phyloP scores from a whole-genome alignment of 2,113 vertebrate genomes.

The Muscicapa adusta region DNA sequence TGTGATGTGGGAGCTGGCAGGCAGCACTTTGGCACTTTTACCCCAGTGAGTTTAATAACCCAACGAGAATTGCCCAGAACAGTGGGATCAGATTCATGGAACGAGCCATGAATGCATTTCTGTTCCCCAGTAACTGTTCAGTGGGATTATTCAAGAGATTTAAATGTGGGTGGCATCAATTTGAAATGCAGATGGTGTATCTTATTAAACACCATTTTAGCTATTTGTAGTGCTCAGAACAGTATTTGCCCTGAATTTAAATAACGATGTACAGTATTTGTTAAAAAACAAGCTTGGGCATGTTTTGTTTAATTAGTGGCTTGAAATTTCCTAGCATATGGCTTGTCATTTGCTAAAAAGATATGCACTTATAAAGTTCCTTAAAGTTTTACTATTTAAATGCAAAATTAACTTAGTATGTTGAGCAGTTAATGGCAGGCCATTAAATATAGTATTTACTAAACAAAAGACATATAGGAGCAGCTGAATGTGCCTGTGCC shows the following conservation, averaged over 20 bases:
- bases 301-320: slow-evolving; percentile 72
- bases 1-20: slow-evolving; percentile 41
- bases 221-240: slow-evolving; percentile 32
- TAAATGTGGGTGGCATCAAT: slow-evolving; percentile 32
- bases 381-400: slow-evolving; percentile 52
- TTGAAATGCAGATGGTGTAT: slow-evolving; percentile 65
- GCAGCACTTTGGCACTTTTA: slow-evolving; percentile 47
- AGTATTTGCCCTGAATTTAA: slow-evolving; percentile 63
- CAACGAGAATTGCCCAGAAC: neutral
- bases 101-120: neutral
- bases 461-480: slow-evolving; percentile 8
- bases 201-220: slow-evolving; percentile 60
- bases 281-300: slow-evolving; percentile 60
- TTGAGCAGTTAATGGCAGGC: neutral
- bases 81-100: neutral
- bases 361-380: slow-evolving; percentile 46
- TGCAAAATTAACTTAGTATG: slow-evolving; percentile 1
- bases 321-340: slow-evolving; percentile 70
- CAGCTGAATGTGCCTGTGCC: neutral
- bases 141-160: slow-evolving; percentile 44
- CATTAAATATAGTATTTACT: slow-evolving; percentile 44
- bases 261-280: slow-evolving; percentile 59
- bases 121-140: slow-evolving; percentile 27
- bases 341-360: slow-evolving; percentile 61
- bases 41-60: slow-evolving; percentile 21